Conservation (phyloP, 37 sponge, comb jelly and placozoan genomes). For the Aplysina aerophoba region DNA sequence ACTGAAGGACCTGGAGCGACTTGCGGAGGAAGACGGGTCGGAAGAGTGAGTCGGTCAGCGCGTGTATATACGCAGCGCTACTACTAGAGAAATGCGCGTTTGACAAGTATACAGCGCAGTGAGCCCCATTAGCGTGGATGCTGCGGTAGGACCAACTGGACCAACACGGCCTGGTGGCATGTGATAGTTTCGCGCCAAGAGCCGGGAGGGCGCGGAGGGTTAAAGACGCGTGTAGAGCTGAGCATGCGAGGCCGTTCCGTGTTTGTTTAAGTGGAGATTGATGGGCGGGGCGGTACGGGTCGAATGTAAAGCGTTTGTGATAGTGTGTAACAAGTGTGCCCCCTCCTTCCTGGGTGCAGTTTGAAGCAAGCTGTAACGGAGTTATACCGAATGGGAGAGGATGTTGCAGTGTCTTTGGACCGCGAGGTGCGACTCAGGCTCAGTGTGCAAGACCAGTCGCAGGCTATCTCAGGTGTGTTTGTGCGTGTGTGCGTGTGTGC, state of each 20-base stretch:
- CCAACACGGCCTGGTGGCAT: background rate
- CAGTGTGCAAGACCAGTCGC: conserved; percentile 18
- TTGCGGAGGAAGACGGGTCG: background rate
- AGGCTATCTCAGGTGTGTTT: conserved; percentile 25
- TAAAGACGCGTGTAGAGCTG: too few relatives aligned
- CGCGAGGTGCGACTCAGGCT: background rate
- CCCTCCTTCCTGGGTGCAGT: too few relatives aligned
- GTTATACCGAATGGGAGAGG: background rate
- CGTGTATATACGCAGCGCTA: too few relatives aligned
- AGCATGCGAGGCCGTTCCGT: too few relatives aligned
- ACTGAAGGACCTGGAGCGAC: background rate
- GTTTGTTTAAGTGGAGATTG: background rate
- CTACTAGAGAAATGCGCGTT: too few relatives aligned
- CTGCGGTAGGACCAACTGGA: too few relatives aligned
- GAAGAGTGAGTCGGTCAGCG: background rate
- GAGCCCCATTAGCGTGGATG: too few relatives aligned
- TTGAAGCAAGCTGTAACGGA: background rate
- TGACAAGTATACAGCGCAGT: too few relatives aligned
- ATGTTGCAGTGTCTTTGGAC: background rate
- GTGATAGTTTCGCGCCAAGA: background rate
- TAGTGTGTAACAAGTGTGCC: too few relatives aligned
- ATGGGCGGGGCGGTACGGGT: background rate
- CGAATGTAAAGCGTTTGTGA: too few relatives aligned
- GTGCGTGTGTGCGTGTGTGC: conserved; percentile 13
- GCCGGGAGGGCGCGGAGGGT: too few relatives aligned